Conservation (phyloP, 2,113 vertebrate genomes). For the Mustela lutreola region DNA sequence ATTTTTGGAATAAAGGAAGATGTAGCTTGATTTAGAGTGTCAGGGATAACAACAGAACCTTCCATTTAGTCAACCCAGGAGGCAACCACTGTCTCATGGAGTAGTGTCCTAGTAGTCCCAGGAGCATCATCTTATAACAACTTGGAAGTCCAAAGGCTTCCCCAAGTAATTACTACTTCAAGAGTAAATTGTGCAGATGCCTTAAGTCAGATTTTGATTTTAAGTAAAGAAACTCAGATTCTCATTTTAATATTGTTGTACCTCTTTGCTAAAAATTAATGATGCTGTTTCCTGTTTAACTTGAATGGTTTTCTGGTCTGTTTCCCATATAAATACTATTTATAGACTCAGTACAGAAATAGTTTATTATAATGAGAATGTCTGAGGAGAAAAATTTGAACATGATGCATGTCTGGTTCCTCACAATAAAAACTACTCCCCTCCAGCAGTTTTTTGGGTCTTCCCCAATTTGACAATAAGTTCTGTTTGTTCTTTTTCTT, state of each 20-base stretch:
- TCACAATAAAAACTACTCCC: constrained; percentile 64
- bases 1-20: background rate
- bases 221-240: background rate
- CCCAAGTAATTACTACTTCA: background rate
- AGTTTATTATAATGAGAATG: constrained; percentile 54
- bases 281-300: background rate
- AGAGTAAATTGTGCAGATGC: background rate
- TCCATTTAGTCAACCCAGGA: background rate
- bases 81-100: background rate
- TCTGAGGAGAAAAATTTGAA: constrained; percentile 67
- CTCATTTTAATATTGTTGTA: background rate
- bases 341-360: constrained; percentile 58
- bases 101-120: background rate
- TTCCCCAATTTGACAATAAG: constrained; percentile 55
- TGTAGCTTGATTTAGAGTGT: background rate
- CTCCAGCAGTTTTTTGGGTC: constrained; percentile 66
- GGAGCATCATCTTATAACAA: background rate
- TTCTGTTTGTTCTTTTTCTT: constrained; percentile 48
- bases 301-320: constrained; percentile 59
- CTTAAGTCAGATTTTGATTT: background rate
- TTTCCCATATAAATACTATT: constrained; percentile 75
- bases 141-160: background rate
- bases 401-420: background rate
- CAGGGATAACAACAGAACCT: background rate
- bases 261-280: background rate